phyloP scores from a whole-genome alignment of 1,140 invertebrate species.

The Mesaphorura yosii region DNA sequence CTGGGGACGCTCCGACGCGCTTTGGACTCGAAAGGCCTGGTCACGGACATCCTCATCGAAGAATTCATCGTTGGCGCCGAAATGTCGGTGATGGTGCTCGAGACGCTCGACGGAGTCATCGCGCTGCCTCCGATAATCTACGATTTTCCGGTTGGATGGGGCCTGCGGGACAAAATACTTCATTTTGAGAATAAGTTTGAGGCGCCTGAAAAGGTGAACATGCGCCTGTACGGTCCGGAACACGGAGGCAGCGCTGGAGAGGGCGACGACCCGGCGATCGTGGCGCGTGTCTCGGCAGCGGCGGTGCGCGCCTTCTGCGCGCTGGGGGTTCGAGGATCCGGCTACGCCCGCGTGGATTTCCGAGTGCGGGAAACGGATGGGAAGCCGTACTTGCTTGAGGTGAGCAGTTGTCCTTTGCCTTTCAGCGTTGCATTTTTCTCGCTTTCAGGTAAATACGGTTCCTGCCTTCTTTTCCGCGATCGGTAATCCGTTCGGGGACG shows the following conservation, averaged over 20 bases:
- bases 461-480: not conserved
- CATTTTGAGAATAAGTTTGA: not conserved
- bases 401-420: no score
- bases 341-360: not conserved
- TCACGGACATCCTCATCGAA: not conserved
- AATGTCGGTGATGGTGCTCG: not conserved
- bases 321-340: not conserved
- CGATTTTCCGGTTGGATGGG: not conserved
- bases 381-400: no score
- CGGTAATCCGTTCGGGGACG: not conserved
- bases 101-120: not conserved
- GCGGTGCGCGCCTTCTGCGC: not conserved
- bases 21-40: not conserved
- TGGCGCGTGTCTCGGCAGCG: not conserved
- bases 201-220: not conserved
- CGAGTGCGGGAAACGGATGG: not conserved
- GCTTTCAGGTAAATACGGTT: not conserved
- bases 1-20: not conserved
- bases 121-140: not conserved
- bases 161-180: not conserved
- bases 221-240: not conserved
- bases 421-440: no score
- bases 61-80: slow-evolving; percentile 1
- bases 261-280: not conserved
- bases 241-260: not conserved